phyloP scores from a whole-genome alignment of 2,113 vertebrate species.

The Crotalus tigris region DNA sequence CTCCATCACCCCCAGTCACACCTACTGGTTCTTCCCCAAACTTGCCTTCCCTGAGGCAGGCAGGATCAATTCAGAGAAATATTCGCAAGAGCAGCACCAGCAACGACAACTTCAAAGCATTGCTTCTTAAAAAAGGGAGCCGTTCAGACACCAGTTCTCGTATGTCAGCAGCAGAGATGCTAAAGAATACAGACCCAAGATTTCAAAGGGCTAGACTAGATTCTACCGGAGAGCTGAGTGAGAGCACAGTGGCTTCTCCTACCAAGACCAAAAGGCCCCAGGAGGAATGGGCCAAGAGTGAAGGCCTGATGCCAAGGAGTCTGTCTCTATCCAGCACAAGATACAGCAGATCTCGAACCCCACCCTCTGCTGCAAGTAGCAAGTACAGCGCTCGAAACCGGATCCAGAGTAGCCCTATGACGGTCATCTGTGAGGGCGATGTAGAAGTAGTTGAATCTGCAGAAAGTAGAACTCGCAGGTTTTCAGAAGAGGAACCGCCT shows the following conservation, averaged over 20 bases:
- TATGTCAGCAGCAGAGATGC: constrained; percentile 95
- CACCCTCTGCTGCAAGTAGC: constrained; percentile 94
- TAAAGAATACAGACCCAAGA: constrained; percentile 88
- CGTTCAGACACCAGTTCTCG: constrained; percentile 87
- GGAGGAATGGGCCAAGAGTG: constrained; percentile 87
- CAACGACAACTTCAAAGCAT: constrained; percentile 97
- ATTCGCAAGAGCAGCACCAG: constrained; percentile 91
- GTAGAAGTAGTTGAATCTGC: constrained; percentile 79
- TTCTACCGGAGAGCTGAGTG: constrained; percentile 51
- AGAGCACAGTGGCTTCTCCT: constrained; percentile 72
- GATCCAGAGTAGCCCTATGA: constrained; percentile 97
- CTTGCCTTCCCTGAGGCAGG: constrained; percentile 73
- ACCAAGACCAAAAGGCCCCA: constrained; percentile 73
- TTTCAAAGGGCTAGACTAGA: constrained; percentile 80
- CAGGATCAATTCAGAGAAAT: constrained; percentile 87
- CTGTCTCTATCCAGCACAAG: constrained; percentile 78
- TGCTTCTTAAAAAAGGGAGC: constrained; percentile 94
- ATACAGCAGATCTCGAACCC: constrained; percentile 86
- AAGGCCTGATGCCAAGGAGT: constrained; percentile 79
- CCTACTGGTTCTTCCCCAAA: constrained; percentile 77
- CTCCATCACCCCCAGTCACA: constrained; percentile 86
- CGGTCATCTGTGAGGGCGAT: constrained; percentile 93
- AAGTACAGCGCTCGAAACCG: constrained; percentile 88
- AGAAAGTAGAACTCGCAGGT: constrained; percentile 59
- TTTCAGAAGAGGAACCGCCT: constrained; percentile 46